Conservation (phyloP, 2,888 invertebrate genomes). For the Erynnis tages region DNA sequence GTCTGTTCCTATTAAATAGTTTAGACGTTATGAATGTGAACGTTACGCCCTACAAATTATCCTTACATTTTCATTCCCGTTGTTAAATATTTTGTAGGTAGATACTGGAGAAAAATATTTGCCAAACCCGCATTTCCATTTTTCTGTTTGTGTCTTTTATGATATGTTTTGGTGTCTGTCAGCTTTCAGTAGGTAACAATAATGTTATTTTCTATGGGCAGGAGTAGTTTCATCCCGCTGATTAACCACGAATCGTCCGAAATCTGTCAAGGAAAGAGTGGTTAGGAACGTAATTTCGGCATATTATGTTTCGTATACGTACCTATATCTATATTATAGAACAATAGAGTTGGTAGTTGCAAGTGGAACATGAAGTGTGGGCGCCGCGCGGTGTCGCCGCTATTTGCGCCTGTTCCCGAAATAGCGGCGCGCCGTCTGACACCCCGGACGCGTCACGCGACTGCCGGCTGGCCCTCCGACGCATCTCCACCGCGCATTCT, state of each 20-base stretch:
- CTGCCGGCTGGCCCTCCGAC: not conserved
- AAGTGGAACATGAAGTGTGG: slow-evolving; percentile 56
- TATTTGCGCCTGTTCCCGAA: slow-evolving; percentile 70
- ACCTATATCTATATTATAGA: slow-evolving; percentile 1
- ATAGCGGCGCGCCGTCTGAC: slow-evolving; percentile 71
- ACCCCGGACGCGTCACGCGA: slow-evolving; percentile 55
- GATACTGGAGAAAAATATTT: no score
- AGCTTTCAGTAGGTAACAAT: no score
- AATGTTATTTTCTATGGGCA: no score
- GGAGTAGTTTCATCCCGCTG: no score
- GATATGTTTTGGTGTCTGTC: no score
- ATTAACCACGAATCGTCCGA: no score
- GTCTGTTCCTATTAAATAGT: slow-evolving; percentile 25
- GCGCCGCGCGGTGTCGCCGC: slow-evolving; percentile 50
- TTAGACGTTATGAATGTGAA: slow-evolving; percentile 41
- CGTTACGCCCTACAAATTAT: slow-evolving; percentile 18
- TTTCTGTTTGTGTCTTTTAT: no score
- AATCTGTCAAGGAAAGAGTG: no score
- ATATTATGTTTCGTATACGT: no score
- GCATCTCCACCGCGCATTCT: not conserved
- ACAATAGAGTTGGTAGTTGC: slow-evolving; percentile 45
- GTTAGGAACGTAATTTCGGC: no score
- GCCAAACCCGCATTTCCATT: no score
- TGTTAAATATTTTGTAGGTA: no score
- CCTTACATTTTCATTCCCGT: not conserved